Percentiles rank a stretch among this genome's conserved stretches.
Evolutionary conservation across 1,140 invertebrate species (phyloP).

Genomic region (Bombus superbus): DNA sequence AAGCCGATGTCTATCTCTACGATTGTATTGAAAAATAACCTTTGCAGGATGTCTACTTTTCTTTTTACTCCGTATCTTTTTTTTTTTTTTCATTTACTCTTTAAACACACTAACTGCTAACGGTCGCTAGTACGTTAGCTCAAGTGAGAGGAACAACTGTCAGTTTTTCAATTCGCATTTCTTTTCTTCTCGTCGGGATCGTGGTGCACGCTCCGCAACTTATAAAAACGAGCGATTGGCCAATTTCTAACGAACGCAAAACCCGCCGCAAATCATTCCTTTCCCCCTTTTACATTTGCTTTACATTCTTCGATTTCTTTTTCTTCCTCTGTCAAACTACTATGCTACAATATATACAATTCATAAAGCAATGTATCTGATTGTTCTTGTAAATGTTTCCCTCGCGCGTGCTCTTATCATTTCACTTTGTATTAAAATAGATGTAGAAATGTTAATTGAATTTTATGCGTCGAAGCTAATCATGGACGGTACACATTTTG

Average conservation of each 20-base stretch:
- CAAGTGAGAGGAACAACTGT: slow-evolving; percentile 66
- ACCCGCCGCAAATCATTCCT: slow-evolving; percentile 19
- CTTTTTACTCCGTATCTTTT: slow-evolving; percentile 14
- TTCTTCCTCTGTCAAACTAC: slow-evolving; percentile 53
- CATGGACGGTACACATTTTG: slow-evolving; percentile 58
- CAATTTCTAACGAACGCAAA: slow-evolving; percentile 55
- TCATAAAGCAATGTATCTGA: slow-evolving; percentile 62
- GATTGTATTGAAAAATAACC: slow-evolving; percentile 74
- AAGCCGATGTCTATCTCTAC: slow-evolving; percentile 65
- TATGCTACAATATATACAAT: slow-evolving; percentile 74
- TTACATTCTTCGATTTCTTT: slow-evolving; percentile 40
- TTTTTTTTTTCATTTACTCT: slow-evolving; percentile 43
- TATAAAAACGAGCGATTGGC: slow-evolving; percentile 55
- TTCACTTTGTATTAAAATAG: slow-evolving; percentile 38
- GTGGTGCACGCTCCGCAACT: slow-evolving; percentile 36
- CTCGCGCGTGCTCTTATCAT: not conserved
- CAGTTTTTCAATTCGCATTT: slow-evolving; percentile 49
- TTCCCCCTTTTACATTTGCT: slow-evolving; percentile 8
- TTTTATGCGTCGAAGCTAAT: slow-evolving; percentile 24
- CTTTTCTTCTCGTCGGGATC: slow-evolving; percentile 37
- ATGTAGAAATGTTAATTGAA: slow-evolving; percentile 32
- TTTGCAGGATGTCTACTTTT: slow-evolving; percentile 63
- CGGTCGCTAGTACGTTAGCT: slow-evolving; percentile 60
- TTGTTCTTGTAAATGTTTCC: slow-evolving; percentile 66
- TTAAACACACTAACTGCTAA: slow-evolving; percentile 52